Base-by-base conservation (phyloP, 2,113 vertebrate genomes). In the Rhinoptilus africanus region DNA sequence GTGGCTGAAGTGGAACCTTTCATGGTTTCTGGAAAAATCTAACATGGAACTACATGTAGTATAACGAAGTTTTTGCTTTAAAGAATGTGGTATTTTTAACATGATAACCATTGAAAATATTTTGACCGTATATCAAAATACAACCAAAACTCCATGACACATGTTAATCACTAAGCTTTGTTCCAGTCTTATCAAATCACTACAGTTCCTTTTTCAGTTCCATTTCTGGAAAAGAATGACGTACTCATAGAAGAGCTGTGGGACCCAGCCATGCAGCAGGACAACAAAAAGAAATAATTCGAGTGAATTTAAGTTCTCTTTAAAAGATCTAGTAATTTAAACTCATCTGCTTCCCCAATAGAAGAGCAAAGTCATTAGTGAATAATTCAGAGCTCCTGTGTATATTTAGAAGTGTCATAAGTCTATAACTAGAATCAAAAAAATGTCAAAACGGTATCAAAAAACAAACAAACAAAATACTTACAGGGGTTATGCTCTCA, bases 401-500 rank as follows among this genome's bases (percentile, higher is more conserved):
- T 7, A 24, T 79, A 83, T 71, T 62, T 45, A 69, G 8, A 75
- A 76, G 28, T 21, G 4, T 12, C 56, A 37, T 24, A 90, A 93
- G 82, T 32, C 23, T 18, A 6, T 23, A 85, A 35, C 23, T 37
- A 5, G 12, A 88, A 89, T 3, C 0, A 88, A 77, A 88, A 78
- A 41, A 34, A 57, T 1, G 3, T n/a, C 32, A 84, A 72, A 86
- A 67, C 4, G 69, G 76, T 71, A 51, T 9, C 81, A 90, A 45
- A 90, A 59, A 34, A 66, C 34, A 97, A 56, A 87, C 30, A 66
- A 57, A 85, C 39, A 86, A 92, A 91, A 95, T 97, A 98, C 99
- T 99, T 98, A 99, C 99, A 53, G 98, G 87, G 18, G 96, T 97
- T 69, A 99, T 81, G 3, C 69, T 96, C 84, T 97, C 97, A 60